These are phyloP conservation scores for Enteromius viviparus DNA, from an alignment of 2,797 vertebrate species.

Conservation along the genomic window DNA sequence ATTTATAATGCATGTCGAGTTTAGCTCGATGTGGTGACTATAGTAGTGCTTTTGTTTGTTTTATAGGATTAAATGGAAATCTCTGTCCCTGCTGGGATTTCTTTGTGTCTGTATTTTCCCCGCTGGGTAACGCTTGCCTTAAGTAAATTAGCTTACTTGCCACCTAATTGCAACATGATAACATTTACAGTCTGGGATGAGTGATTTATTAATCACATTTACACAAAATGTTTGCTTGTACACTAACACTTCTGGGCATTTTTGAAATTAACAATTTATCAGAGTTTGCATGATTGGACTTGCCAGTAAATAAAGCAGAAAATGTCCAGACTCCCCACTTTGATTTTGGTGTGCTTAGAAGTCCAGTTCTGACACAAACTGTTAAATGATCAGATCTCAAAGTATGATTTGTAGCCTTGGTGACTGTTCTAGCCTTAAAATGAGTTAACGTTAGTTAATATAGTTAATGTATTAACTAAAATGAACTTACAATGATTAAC, in stretches of 20 bases:
- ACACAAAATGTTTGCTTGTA: constrained; percentile 11
- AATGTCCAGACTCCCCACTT: neutral
- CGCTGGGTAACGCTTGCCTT: neutral
- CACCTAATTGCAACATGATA: constrained; percentile 4
- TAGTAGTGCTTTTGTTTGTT: constrained; percentile 16
- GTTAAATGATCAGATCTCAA: neutral
- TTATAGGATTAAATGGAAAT: constrained; percentile 31
- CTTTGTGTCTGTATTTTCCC: constrained; percentile 34
- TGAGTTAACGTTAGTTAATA: too few relatives aligned
- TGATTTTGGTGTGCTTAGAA: neutral
- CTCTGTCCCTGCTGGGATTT: constrained; percentile 21
- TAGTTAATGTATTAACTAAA: too few relatives aligned
- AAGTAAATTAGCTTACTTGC: constrained; percentile 5
- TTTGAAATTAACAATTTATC: neutral
- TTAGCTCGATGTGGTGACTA: constrained; percentile 10
- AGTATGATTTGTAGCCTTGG: neutral
- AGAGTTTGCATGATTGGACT: neutral
- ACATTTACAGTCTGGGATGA: constrained; percentile 5
- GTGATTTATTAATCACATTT: constrained; percentile 36
- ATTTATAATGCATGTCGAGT: constrained; percentile 34
- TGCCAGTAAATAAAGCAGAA: neutral
- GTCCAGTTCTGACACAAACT: neutral
- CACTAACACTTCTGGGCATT: neutral
- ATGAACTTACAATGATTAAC: too few relatives aligned
- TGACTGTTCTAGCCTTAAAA: neutral